A percentile compares a stretch with the other conserved stretches of the same genome.
Evolutionary conservation across 2,113 vertebrate genomes (phyloP).

Genomic region (Cettia cetti): DNA sequence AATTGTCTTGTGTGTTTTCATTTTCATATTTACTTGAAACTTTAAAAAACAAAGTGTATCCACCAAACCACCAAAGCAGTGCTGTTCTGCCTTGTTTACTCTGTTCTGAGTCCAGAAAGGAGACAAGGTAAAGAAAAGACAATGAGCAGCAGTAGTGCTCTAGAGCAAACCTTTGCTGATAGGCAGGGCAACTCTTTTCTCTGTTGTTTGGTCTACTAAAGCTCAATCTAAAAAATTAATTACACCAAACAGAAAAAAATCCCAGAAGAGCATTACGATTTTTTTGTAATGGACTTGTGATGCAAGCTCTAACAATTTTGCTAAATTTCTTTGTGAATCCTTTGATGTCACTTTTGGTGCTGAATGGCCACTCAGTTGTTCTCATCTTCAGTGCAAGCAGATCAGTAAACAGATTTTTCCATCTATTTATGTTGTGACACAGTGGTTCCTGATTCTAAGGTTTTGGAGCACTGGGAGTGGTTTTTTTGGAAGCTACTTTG

Average conservation of each 20-base stretch:
- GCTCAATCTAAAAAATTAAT: background rate
- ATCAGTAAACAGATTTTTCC: background rate
- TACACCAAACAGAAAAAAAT: background rate
- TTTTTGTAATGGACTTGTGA: background rate
- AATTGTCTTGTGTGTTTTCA: fast-evolving
- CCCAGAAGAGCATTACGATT: background rate
- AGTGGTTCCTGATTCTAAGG: background rate
- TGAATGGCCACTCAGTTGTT: background rate
- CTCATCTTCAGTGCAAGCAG: background rate
- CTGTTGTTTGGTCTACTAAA: background rate
- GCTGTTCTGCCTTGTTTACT: background rate
- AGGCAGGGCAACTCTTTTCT: background rate
- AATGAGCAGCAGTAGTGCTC: background rate
- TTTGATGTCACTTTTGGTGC: background rate
- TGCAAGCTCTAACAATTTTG: background rate
- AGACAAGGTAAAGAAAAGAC: background rate
- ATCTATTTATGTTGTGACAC: background rate
- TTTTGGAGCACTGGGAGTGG: background rate
- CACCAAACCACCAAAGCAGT: background rate
- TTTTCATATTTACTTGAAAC: background rate
- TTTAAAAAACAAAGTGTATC: background rate
- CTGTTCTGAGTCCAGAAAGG: background rate
- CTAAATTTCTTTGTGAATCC: background rate
- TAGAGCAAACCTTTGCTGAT: background rate
- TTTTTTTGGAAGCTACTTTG: background rate